Conservation (phyloP, 2,797 vertebrate genomes). For the Fistularia tabacaria region DNA sequence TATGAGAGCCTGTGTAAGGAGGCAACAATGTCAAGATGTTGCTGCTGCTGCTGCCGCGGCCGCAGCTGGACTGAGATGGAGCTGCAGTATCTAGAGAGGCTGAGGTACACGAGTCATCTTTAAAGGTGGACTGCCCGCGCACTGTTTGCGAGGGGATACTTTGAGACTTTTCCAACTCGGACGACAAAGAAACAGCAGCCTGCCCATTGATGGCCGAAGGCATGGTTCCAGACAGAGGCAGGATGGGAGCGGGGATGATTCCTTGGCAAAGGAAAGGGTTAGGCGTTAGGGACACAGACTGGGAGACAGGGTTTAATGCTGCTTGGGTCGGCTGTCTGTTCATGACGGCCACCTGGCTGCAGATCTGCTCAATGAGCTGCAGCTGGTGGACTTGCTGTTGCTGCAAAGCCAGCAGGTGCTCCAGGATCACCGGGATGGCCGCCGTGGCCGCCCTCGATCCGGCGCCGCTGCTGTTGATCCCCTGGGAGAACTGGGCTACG, state of each 20-base stretch:
- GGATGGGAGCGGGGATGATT: slow-evolving; percentile 70
- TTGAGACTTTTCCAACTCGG: slow-evolving; percentile 73
- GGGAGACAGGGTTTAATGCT: slow-evolving; percentile 73
- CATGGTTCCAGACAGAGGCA: slow-evolving; percentile 80
- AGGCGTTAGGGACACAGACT: slow-evolving; percentile 63
- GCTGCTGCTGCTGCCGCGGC: slow-evolving; percentile 17
- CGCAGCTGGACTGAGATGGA: slow-evolving; percentile 60
- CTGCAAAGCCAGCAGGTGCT: slow-evolving; percentile 92
- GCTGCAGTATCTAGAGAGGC: slow-evolving; percentile 64
- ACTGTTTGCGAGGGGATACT: slow-evolving; percentile 73
- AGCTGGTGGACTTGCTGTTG: slow-evolving; percentile 97
- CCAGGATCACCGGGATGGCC: slow-evolving; percentile 91
- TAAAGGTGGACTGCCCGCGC: slow-evolving; percentile 71
- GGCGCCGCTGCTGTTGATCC: slow-evolving; percentile 46
- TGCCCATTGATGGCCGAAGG: slow-evolving; percentile 74
- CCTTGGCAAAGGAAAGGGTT: slow-evolving; percentile 78
- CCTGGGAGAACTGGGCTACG: slow-evolving; percentile 95
- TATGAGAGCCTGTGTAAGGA: slow-evolving; percentile 65
- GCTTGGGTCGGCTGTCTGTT: slow-evolving; percentile 81
- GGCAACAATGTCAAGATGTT: slow-evolving; percentile 68
- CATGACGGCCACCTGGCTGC: slow-evolving; percentile 93
- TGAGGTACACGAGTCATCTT: slow-evolving; percentile 65
- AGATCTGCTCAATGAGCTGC: slow-evolving; percentile 97
- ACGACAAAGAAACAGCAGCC: slow-evolving; percentile 62
- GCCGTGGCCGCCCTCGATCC: slow-evolving; percentile 71